A percentile compares a stretch with the other conserved stretches of the same genome.
Evolutionary conservation across 1,140 invertebrate genomes (phyloP).

Genomic region (Thereuonema tuberculata): DNA sequence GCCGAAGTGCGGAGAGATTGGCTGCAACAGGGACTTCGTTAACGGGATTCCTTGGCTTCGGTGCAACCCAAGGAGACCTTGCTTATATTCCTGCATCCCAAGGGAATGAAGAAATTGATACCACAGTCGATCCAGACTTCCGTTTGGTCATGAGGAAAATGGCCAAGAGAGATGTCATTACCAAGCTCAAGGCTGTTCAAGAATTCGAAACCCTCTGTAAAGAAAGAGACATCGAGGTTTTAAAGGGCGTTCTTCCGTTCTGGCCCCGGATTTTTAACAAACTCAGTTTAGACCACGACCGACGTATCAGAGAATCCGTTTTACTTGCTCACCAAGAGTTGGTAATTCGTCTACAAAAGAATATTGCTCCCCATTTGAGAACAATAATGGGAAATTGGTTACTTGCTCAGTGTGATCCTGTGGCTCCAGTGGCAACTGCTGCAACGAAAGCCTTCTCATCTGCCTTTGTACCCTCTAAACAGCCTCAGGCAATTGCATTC

Average conservation of each 20-base stretch:
- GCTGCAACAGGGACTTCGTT: conserved; percentile 31
- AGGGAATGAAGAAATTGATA: conserved; percentile 9
- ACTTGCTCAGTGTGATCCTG: conserved; percentile 61
- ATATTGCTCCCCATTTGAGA: conserved; percentile 62
- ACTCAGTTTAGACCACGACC: conserved; percentile 49
- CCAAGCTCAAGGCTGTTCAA: conserved; percentile 71
- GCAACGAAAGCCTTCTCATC: conserved; percentile 49
- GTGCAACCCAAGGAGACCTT: conserved; percentile 28
- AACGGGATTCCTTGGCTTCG: conserved; percentile 52
- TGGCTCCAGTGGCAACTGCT: conserved; percentile 57
- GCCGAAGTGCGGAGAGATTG: conserved; percentile 58
- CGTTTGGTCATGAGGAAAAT: conserved; percentile 39
- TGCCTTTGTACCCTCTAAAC: conserved; percentile 54
- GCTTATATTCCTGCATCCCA: not conserved
- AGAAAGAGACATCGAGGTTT: conserved; percentile 38
- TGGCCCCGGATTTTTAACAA: conserved; percentile 63
- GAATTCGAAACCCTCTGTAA: conserved; percentile 53
- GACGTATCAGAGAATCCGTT: conserved; percentile 56
- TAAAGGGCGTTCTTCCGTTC: conserved; percentile 52
- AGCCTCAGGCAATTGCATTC: conserved; percentile 53
- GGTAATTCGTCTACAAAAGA: conserved; percentile 48
- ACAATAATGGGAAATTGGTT: conserved; percentile 59
- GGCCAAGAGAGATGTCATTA: conserved; percentile 69
- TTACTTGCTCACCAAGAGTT: conserved; percentile 46
- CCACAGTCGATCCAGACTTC: conserved; percentile 28